Conservation (phyloP, 2,797 vertebrate species). For the Helarctos malayanus region DNA sequence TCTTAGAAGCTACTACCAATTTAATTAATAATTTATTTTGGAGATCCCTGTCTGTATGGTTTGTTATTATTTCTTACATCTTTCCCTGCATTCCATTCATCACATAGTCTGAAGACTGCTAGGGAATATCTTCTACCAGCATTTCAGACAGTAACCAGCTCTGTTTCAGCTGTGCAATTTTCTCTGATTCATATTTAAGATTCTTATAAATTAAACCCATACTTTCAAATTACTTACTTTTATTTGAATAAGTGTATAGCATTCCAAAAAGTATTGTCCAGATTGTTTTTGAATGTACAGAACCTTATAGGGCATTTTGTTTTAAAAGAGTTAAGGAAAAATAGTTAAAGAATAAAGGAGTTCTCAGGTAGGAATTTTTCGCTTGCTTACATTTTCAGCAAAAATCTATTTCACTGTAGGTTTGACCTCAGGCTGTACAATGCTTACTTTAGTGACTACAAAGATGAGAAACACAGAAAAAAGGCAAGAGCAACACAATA, state of each 20-base stretch:
- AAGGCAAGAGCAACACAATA: neutral
- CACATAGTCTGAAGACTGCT: neutral
- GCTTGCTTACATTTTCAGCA: constrained; percentile 10
- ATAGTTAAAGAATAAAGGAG: neutral
- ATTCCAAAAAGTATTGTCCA: neutral
- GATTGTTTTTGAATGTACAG: neutral
- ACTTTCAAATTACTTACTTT: neutral
- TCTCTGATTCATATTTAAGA: neutral
- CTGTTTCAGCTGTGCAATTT: neutral
- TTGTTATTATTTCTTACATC: neutral
- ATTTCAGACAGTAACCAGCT: neutral
- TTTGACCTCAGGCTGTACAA: neutral
- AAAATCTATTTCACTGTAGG: neutral
- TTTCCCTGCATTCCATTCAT: neutral
- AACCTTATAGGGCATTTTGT: neutral
- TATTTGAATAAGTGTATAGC: neutral
- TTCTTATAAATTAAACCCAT: neutral
- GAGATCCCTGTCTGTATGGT: neutral
- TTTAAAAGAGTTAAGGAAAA: neutral
- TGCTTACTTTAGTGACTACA: neutral
- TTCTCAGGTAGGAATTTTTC: neutral
- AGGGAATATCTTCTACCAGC: neutral
- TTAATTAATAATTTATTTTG: neutral
- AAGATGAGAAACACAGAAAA: neutral
- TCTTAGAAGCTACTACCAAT: neutral